phyloP scores from a whole-genome alignment of 2,888 invertebrate species.

The Cerastoderma edule region DNA sequence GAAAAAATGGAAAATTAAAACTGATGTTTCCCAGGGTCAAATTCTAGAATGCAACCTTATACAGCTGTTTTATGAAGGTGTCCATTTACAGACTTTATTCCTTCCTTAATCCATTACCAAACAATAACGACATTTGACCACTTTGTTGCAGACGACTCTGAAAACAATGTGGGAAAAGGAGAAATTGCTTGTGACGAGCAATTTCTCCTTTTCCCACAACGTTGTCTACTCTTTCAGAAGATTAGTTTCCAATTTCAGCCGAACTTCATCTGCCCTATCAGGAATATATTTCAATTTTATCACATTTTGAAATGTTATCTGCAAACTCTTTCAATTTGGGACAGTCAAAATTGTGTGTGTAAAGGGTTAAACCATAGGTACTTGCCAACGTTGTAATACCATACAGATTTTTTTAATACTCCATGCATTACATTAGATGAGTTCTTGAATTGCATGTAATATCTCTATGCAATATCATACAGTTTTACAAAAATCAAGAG shows the following conservation, averaged over 20 bases:
- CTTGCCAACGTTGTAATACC: no score
- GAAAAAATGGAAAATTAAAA: not conserved
- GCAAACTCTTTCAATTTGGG: no score
- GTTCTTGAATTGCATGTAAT: no score
- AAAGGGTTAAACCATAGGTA: no score
- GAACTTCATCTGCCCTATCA: no score
- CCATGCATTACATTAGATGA: no score
- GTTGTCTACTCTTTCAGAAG: not conserved
- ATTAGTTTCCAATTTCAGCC: not conserved
- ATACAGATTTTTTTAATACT: no score
- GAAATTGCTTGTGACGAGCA: slow-evolving; percentile 3
- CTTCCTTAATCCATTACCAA: not conserved
- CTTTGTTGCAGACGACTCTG: not conserved
- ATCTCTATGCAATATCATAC: no score
- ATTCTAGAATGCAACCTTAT: not conserved
- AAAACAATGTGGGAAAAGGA: slow-evolving; percentile 6
- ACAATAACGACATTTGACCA: not conserved
- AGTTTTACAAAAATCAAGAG: no score
- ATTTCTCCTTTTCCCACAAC: slow-evolving; percentile 4
- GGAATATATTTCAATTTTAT: no score
- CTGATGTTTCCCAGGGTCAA: not conserved
- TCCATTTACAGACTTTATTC: not conserved
- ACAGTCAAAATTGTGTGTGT: no score
- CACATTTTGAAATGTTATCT: no score
- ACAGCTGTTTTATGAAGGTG: not conserved